Evolutionary conservation across 2,797 vertebrate species (phyloP), one percentile per base, ranked within the genome.

Genomic region (Furcifer pardalis): DNA sequence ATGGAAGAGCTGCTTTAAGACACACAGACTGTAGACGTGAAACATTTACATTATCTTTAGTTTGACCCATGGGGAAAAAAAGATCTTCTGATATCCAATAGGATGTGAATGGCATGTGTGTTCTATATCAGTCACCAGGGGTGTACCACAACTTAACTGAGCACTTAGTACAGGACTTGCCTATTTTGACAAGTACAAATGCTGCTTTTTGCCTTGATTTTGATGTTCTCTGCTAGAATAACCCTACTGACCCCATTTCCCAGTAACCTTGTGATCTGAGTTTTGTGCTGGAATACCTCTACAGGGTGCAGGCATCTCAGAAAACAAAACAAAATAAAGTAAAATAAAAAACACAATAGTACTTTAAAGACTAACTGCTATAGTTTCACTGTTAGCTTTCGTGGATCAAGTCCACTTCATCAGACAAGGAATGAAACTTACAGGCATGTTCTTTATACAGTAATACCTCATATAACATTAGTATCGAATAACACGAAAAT

Each of bases 251-350:
- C 91, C 73, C 88, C 84, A 84, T 90, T 92, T 90, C 89, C 63
- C 92, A 92, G 90, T 90, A 92, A 88, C 82, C 91, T 89, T 79
- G 81, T 84, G 91, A 92, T 92, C 90, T 91, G 92, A 91, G 91
- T 82, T 90, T 91, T 92, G 89, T 86, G 84, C 88, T 91, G 91
- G 91, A 94, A 94, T 90, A 92, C 90, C 92, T 92, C 91, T n/a
- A n/a, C n/a, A n/a, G n/a, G n/a, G n/a, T n/a, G n/a, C n/a, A n/a
- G n/a, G n/a, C n/a, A n/a, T n/a, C n/a, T n/a, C n/a, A n/a, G n/a
- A n/a, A n/a, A n/a, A n/a, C n/a, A n/a, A n/a, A n/a, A n/a, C n/a
- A n/a, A n/a, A n/a, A n/a, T n/a, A n/a, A n/a, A n/a, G n/a, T n/a
- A n/a, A n/a, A n/a, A n/a, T n/a, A n/a, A n/a, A n/a, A n/a, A n/a